phyloP scores from a whole-genome alignment of 2,888 invertebrate genomes.

The Eremobia ochroleuca region DNA sequence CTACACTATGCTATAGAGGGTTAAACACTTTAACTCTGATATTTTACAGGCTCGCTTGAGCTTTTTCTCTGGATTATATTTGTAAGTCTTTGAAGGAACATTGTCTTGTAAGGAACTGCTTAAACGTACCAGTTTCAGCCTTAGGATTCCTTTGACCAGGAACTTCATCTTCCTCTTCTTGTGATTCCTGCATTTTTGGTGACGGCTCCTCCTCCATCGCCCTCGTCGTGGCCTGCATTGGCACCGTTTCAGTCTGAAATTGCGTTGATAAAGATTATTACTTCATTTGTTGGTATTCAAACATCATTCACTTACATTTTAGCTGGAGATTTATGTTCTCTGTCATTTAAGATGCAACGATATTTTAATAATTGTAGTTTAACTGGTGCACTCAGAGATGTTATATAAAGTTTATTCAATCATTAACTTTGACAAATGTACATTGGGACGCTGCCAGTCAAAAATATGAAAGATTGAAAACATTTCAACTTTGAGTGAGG shows the following conservation, averaged over 20 bases:
- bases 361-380: not conserved
- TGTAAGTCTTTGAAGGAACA: not conserved
- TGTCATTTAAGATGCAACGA: not conserved
- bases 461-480: not conserved
- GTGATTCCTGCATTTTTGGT: constrained; percentile 64
- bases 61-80: no score
- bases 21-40: no score
- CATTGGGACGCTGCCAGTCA: not conserved
- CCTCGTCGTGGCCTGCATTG: constrained; percentile 71
- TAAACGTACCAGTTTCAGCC: constrained; percentile 77
- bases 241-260: constrained; percentile 77
- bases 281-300: not conserved
- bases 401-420: not conserved
- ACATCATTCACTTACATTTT: not conserved
- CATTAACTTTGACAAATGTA: not conserved
- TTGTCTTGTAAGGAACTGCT: not conserved
- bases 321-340: not conserved
- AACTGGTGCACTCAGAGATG: not conserved
- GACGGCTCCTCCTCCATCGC: constrained; percentile 71
- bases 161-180: constrained; percentile 71
- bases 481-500: not conserved
- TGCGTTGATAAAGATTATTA: not conserved
- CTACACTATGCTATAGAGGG: no score
- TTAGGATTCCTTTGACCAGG: constrained; percentile 80
- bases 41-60: no score